Evolutionary conservation across 2,888 invertebrate species (phyloP).

Genomic region (Amphiduros pacificus): DNA sequence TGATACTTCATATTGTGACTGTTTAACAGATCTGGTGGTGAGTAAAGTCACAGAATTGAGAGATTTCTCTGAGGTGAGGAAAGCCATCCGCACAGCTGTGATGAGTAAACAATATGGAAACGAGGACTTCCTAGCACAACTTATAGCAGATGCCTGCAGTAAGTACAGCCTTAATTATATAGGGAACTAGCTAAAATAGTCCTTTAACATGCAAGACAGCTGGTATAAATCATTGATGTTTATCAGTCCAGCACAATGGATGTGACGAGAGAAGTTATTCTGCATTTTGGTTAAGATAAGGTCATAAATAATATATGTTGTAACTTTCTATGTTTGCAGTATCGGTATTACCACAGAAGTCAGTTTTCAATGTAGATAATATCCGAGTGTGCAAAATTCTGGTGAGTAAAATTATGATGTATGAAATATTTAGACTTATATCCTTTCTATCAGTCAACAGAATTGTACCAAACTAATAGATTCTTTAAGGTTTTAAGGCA

Average conservation of each 20-base stretch:
- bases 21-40: slow-evolving; percentile 49
- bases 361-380: slow-evolving; percentile 96
- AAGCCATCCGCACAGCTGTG: slow-evolving; percentile 75
- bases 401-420: too few relatives aligned
- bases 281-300: too few relatives aligned
- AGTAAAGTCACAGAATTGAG: slow-evolving; percentile 69
- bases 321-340: slow-evolving; percentile 63
- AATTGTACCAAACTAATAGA: too few relatives aligned
- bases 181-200: too few relatives aligned
- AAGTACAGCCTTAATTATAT: slow-evolving; percentile 35
- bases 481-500: too few relatives aligned
- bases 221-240: too few relatives aligned
- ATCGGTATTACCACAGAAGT: slow-evolving; percentile 78
- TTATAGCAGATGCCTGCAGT: slow-evolving; percentile 59
- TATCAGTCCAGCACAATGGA: too few relatives aligned
- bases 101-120: slow-evolving; percentile 98
- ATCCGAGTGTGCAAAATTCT: slow-evolving; percentile 86
- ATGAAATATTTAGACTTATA: too few relatives aligned
- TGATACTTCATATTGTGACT: neutral
- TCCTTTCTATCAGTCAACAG: too few relatives aligned
- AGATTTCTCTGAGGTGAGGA: slow-evolving; percentile 72
- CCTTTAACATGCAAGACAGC: too few relatives aligned
- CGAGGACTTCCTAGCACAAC: slow-evolving; percentile 85
- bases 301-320: too few relatives aligned
- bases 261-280: too few relatives aligned